Base-by-base conservation (phyloP, 2,888 invertebrate species). In the Listrodromus nycthemerus region DNA sequence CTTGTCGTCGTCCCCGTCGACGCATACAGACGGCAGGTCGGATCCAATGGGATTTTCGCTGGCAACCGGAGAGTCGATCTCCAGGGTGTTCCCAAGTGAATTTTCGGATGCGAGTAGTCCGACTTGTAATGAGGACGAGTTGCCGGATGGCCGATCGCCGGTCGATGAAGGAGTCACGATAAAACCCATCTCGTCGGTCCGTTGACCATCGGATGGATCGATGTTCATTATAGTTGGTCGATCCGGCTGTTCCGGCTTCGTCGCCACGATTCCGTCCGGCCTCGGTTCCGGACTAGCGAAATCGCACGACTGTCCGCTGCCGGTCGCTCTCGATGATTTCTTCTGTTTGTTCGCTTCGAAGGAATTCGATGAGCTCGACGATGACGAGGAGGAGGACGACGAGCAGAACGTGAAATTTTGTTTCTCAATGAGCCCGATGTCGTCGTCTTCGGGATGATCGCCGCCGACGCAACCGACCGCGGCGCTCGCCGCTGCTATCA, bases 151-250 rank as follows among this genome's bases (percentile, higher is more conserved):
- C 19, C 16, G 66, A 66, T 24, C 45, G 16, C 4, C 37, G 24
- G 61, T 55, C 13, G 70, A 94, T 88, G 95, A 94, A 89, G 94
- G 16, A 94, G 95, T 94, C 90, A 95, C 95, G 90, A 93, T 92
- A 87, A 94, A 92, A 87, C 94, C 94, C 94, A 94, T 94, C 90
- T 92, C 93, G 81, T 87, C 85, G 85, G 91, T 91, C 79, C 86
- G 83, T 88, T 95, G 95, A 91, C 95, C 95, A 74, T 80, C 79
- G 70, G 84, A 66, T 41, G 84, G 63, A 80, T 85, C 86, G 81
- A 76, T 84, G 83, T 67, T 87, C 86, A 86, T 87, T 87, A 86
- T 87, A 86, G 69, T 74, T 65, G 48, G 58, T 81, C 80, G 74
- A 45, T 75, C 74, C 48, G 55, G 55, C 67, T 58, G 8, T 19